Base-by-base conservation (phyloP, 2,797 vertebrate species). In the Lepilemur septentrionalis region DNA sequence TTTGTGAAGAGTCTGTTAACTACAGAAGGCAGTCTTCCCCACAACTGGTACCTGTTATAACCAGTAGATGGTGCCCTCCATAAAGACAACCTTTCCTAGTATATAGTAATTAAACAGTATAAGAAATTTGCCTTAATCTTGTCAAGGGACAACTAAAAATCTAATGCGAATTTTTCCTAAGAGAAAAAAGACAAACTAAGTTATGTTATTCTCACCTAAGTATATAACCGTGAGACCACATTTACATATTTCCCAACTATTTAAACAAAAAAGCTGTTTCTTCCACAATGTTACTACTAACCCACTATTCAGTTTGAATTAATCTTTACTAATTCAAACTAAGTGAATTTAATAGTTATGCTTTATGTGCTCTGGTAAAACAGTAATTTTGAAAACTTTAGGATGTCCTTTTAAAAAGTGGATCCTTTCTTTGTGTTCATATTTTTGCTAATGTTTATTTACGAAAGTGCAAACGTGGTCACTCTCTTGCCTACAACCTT, bases 61-160 rank as follows among this genome's bases (percentile, higher is more conserved):
- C 97, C 97, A 97, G 97, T 90, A 98, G 97, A 89, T 96, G 97
- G 96, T 91, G 96, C 89, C 86, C 95, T 97, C 91, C 87, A 93
- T 94, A 96, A 95, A 96, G 89, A 93, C 67, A 96, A 97, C 69
- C 76, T 30, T 84, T 76, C 30, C n/a, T 46, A 59, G 22, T 35
- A 78, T 52, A 92, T 0, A 79, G 38, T 76, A 72, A 73, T 63
- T 90, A 83, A 72, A 67, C 9, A 86, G 48, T 48, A 23, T 12
- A 55, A 87, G 63, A 86, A 90, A 61, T 76, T 17, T 35, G 41
- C 41, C 46, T 93, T 93, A 63, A 35, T 89, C 43, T 67, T 61
- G 25, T 82, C 22, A 87, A 94, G 65, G 43, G 50, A 94, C 48
- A 91, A 95, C 55, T 52, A 75, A 91, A 95, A 79, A 93, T 48